Percentiles rank a stretch among this genome's conserved stretches.
Evolutionary conservation across 1,140 invertebrate species (phyloP).

Genomic region (Adelges cooleyi): DNA sequence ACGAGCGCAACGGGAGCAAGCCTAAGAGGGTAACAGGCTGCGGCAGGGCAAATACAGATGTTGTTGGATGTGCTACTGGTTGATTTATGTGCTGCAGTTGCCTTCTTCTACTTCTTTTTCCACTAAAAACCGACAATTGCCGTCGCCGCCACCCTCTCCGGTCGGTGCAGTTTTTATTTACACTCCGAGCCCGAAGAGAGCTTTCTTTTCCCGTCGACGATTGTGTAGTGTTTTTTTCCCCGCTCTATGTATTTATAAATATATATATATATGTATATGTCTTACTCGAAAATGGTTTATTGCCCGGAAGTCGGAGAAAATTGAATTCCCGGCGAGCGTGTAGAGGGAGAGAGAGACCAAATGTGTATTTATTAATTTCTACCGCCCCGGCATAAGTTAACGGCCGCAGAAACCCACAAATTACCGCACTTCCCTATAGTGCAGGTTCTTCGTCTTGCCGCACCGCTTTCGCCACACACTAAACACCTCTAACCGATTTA

Average conservation of each 20-base stretch:
- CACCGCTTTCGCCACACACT: too few species aligned
- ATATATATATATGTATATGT: too few species aligned
- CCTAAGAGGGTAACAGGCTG: too few species aligned
- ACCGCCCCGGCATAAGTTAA: slow-evolving; percentile 18
- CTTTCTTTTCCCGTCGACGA: slow-evolving; percentile 3
- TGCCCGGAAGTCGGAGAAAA: slow-evolving; percentile 17
- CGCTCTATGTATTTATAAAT: neutral
- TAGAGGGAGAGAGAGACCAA: neutral
- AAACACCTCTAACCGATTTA: too few species aligned
- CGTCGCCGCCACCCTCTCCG: neutral
- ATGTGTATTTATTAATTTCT: slow-evolving; percentile 25
- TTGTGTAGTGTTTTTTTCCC: neutral
- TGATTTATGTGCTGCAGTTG: slow-evolving; percentile 9
- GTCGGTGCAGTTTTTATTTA: slow-evolving; percentile 13
- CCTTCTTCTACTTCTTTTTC: neutral
- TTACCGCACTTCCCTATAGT: neutral
- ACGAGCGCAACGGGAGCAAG: neutral
- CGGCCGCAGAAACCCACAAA: slow-evolving; percentile 19
- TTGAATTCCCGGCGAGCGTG: slow-evolving; percentile 18
- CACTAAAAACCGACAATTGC: slow-evolving; percentile 22
- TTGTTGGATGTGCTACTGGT: slow-evolving; percentile 16
- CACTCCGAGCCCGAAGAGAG: neutral
- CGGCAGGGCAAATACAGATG: slow-evolving; percentile 18
- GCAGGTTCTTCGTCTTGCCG: too few species aligned
- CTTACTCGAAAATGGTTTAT: slow-evolving; percentile 12